Conservation (phyloP, 1,140 invertebrate species). For the Cydia fagiglandana region DNA sequence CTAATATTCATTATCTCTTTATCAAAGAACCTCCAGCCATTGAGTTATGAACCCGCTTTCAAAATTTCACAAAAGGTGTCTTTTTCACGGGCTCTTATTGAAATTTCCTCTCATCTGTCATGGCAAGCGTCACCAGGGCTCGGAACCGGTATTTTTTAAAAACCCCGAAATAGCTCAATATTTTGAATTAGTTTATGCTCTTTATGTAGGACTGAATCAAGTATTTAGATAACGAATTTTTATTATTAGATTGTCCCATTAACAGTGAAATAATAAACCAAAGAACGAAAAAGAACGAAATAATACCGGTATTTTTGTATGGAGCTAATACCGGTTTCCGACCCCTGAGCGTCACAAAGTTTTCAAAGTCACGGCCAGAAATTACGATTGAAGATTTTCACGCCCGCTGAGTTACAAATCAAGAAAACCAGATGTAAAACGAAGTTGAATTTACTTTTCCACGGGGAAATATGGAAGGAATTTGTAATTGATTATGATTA, state of each 20-base stretch:
- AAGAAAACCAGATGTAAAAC: neutral
- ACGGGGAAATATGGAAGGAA: neutral
- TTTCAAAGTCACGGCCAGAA: neutral
- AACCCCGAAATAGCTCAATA: too few relatives aligned
- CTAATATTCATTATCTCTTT: neutral
- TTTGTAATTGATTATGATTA: neutral
- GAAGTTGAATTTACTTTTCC: conserved; percentile 7
- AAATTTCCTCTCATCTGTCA: neutral
- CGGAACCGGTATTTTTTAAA: too few relatives aligned
- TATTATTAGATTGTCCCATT: too few relatives aligned
- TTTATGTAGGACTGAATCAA: too few relatives aligned
- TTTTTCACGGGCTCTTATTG: neutral
- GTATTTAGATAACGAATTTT: too few relatives aligned
- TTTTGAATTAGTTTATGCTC: too few relatives aligned
- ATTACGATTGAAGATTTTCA: neutral
- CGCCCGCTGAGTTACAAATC: neutral
- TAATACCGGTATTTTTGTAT: too few relatives aligned
- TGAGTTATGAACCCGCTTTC: neutral
- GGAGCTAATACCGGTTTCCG: too few relatives aligned
- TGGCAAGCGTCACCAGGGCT: neutral
- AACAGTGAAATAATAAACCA: too few relatives aligned
- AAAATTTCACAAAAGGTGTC: neutral
- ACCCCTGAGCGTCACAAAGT: neutral
- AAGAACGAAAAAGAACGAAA: too few relatives aligned
- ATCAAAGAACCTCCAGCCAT: neutral